Base-by-base conservation (phyloP, 2,797 vertebrate genomes). In the Apogon talboti region DNA sequence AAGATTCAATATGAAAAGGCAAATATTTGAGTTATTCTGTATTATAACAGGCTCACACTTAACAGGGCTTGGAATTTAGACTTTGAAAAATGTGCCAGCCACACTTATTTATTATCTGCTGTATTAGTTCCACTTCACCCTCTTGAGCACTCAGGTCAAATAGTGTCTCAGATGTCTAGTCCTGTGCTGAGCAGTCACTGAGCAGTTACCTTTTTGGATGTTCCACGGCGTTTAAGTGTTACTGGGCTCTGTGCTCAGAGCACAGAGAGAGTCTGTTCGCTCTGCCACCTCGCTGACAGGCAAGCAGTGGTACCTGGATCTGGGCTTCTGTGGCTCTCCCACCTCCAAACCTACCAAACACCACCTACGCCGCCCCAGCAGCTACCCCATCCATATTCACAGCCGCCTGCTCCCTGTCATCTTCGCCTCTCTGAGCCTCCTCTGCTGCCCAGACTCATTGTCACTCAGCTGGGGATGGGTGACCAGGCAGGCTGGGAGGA, bases 311-410 rank as follows among this genome's bases (percentile, higher is more conserved):
- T 63, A 53, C 45, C 68, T 71, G 69, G 74, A 73, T 83, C 58
- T 48, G 61, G 59, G 53, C 70, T 58, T 58, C 66, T 44, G n/a
- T 42, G 43, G 55, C 48, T 63, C 38, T 49, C 33, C 70, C 57
- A 53, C 46, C 69, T 60, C 54, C 54, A 43, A 37, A 30, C n/a
- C 43, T 6, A 37, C 70, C 64, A 51, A 74, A 76, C 68, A 46
- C 28, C 54, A 56, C 41, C 67, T 52, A 62, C 46, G 28, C 50
- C 60, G 37, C 53, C 50, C 30, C 52, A 52, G 58, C 54, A 66
- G 62, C 59, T 38, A 61, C 78, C 79, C 57, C 73, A 86, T 93
- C 81, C 84, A 85, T 87, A 91, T 90, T 88, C 83, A 81, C 69
- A 78, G 76, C 76, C 45, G 79, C 79, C 70, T 76, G 71, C 65